A percentile compares a stretch with the other conserved stretches of the same genome.
These are phyloP conservation scores for Mus spretus DNA, from an alignment of 2,797 vertebrate species.

Conservation along the genomic window DNA sequence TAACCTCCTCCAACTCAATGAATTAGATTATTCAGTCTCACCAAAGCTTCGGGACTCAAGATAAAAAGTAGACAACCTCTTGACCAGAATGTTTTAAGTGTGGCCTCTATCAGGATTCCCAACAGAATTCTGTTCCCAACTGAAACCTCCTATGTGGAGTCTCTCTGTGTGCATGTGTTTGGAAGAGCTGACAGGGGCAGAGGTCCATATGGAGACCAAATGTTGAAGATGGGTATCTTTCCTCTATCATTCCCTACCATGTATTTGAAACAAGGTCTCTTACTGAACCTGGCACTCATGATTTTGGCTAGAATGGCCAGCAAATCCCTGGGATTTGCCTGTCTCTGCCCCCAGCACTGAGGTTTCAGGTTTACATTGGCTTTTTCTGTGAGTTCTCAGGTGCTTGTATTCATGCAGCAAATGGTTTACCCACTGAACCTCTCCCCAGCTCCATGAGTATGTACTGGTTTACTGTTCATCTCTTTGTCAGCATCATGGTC, in stretches of 20 bases:
- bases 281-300: not conserved
- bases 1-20: not conserved
- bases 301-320: not conserved
- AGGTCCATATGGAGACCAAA: not conserved
- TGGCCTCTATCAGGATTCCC: not conserved
- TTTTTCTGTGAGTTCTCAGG: not conserved
- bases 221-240: not conserved
- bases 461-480: no score
- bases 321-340: not conserved
- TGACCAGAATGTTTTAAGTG: not conserved
- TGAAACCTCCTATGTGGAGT: not conserved
- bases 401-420: not conserved
- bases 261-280: not conserved
- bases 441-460: not conserved
- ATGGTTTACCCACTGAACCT: not conserved
- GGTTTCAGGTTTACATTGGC: no score
- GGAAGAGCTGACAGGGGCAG: not conserved
- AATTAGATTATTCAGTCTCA: not conserved
- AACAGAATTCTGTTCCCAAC: not conserved
- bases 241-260: not conserved
- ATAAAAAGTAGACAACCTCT: not conserved
- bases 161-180: not conserved
- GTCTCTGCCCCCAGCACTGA: not conserved
- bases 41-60: not conserved
- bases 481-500: not conserved